A percentile compares a stretch with the other conserved stretches of the same genome.
Evolutionary conservation across 1,140 invertebrate genomes (phyloP).

Genomic region (Gerris buenoi): DNA sequence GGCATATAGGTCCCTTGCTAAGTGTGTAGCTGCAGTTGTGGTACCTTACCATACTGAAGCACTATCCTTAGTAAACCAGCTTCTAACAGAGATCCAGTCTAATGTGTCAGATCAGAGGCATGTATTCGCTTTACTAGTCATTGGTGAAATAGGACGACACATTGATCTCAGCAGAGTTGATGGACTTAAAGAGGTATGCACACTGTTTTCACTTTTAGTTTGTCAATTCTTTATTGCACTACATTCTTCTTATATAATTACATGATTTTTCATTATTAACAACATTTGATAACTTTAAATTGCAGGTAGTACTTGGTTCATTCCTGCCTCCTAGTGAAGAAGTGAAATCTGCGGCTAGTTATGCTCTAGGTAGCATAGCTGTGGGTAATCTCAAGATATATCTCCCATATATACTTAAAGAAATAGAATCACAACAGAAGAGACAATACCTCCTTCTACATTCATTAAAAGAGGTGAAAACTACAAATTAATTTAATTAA

Average conservation of each 20-base stretch:
- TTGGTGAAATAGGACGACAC: conserved; percentile 91
- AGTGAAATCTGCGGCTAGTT: conserved; percentile 90
- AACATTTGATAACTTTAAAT: neutral
- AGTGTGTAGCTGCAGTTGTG: conserved; percentile 85
- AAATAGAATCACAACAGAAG: conserved; percentile 85
- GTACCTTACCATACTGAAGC: conserved; percentile 57
- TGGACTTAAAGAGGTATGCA: neutral
- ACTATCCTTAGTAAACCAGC: conserved; percentile 30
- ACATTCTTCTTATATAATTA: too few species aligned
- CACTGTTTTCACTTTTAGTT: too few species aligned
- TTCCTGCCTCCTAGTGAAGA: conserved; percentile 67
- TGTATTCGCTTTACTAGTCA: conserved; percentile 80
- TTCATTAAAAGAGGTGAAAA: conserved; percentile 85
- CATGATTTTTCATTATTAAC: neutral
- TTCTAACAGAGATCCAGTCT: conserved; percentile 67
- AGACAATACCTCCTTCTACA: conserved; percentile 90
- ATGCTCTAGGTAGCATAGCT: conserved; percentile 85
- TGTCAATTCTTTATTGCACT: too few species aligned
- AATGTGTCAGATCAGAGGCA: conserved; percentile 61
- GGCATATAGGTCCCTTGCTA: conserved; percentile 82
- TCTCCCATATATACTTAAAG: conserved; percentile 82
- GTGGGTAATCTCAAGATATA: conserved; percentile 89
- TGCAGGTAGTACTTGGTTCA: conserved; percentile 56
- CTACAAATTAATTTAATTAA: too few species aligned
- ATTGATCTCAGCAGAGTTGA: conserved; percentile 37